phyloP scores from a whole-genome alignment of 1,140 invertebrate species.

The Pissodes strobi region DNA sequence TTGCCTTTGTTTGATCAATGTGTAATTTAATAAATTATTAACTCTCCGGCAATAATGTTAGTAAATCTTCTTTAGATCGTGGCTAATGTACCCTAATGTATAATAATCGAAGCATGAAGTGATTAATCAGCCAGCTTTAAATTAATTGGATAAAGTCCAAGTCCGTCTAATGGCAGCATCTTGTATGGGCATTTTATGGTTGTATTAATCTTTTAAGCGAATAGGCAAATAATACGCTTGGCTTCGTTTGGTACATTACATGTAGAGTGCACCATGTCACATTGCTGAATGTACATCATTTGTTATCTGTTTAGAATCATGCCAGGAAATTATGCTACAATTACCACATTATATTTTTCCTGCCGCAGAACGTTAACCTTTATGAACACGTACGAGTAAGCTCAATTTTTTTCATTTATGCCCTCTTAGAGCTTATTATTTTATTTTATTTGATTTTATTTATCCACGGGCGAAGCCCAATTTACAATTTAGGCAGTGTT shows the following conservation, averaged over 20 bases:
- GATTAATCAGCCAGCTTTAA: slow-evolving; percentile 26
- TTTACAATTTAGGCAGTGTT: too few relatives aligned
- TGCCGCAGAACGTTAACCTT: too few relatives aligned
- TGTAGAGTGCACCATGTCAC: slow-evolving; percentile 12
- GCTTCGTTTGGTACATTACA: neutral
- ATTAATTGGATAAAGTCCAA: slow-evolving; percentile 27
- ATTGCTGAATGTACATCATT: slow-evolving; percentile 6
- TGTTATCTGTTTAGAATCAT: slow-evolving; percentile 1
- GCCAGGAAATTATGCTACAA: neutral
- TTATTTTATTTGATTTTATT: too few relatives aligned
- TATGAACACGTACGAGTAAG: too few relatives aligned
- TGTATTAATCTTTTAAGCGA: slow-evolving; percentile 12
- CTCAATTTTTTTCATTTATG: too few relatives aligned
- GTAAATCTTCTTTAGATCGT: slow-evolving; percentile 5
- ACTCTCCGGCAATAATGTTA: neutral
- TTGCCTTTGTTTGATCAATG: too few relatives aligned
- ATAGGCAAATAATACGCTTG: slow-evolving; percentile 17
- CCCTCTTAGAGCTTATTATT: too few relatives aligned
- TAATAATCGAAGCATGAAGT: slow-evolving; percentile 25
- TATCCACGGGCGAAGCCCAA: too few relatives aligned
- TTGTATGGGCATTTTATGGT: neutral
- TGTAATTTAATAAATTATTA: slow-evolving; percentile 12
- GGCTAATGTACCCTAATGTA: slow-evolving; percentile 16
- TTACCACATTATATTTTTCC: too few relatives aligned
- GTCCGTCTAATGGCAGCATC: slow-evolving; percentile 16